These are phyloP conservation scores for Phytoseiulus persimilis DNA, from an alignment of 2,888 invertebrate genomes.

Conservation along the genomic window DNA sequence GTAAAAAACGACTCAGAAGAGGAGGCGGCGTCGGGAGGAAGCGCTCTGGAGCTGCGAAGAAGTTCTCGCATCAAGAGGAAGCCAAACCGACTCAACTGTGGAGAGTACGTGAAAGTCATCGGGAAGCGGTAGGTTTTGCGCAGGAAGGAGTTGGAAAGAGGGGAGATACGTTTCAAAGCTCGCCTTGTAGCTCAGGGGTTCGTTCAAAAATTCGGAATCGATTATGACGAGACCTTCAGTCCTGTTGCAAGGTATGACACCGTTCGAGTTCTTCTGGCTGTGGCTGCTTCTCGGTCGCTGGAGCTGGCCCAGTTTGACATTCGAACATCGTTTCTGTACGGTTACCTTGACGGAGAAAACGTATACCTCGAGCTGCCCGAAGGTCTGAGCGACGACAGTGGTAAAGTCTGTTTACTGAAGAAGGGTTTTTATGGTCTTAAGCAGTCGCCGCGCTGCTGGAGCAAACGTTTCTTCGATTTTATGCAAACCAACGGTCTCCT, in stretches of 20 bases:
- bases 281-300: background rate
- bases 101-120: too few relatives aligned
- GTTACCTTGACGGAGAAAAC: background rate
- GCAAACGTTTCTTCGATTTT: background rate
- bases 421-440: background rate
- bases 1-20: too few relatives aligned
- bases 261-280: background rate
- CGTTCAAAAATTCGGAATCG: background rate
- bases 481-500: background rate
- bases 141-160: background rate
- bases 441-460: background rate
- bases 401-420: background rate
- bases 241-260: background rate
- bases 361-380: background rate
- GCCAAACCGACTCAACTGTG: too few relatives aligned
- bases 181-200: background rate
- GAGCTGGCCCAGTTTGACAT: background rate
- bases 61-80: too few relatives aligned
- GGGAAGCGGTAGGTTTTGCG: background rate
- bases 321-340: background rate
- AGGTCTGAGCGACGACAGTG: background rate
- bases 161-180: background rate
- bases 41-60: too few relatives aligned
- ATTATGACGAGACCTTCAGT: background rate
- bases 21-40: too few relatives aligned